A percentile compares a stretch with the other conserved stretches of the same genome.
phyloP scores from a whole-genome alignment of 2,113 vertebrate species.

The Axis porcinus region DNA sequence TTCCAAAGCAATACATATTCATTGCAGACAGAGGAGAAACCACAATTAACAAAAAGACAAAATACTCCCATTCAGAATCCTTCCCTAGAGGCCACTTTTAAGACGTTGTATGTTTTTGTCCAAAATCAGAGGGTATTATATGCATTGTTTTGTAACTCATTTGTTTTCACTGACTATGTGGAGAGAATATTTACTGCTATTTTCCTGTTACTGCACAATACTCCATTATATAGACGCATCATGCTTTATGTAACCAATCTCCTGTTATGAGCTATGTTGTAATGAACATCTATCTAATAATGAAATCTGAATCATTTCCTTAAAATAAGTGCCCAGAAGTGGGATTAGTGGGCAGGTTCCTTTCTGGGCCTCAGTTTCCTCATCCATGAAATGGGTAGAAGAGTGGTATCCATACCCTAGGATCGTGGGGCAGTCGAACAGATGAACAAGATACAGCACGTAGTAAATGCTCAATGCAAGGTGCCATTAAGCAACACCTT shows the following conservation, averaged over 20 bases:
- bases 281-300: not conserved
- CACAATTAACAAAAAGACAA: not conserved
- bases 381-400: not conserved
- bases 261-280: not conserved
- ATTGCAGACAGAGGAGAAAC: not conserved
- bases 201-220: too few species aligned
- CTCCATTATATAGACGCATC: not conserved
- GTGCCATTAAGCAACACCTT: too few species aligned
- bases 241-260: not conserved
- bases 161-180: not conserved
- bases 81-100: not conserved
- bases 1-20: not conserved
- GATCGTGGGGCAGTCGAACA: not conserved
- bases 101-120: not conserved
- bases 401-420: too few species aligned
- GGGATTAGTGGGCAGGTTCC: not conserved
- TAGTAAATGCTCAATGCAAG: not conserved
- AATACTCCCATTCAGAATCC: not conserved
- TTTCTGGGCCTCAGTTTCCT: not conserved
- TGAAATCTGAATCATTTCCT: not conserved
- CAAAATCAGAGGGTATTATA: not conserved
- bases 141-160: not conserved
- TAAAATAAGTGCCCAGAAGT: not conserved
- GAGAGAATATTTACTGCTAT: not conserved
- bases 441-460: not conserved